Conservation (phyloP, 2,113 vertebrate species). For the Diadophis punctatus region DNA sequence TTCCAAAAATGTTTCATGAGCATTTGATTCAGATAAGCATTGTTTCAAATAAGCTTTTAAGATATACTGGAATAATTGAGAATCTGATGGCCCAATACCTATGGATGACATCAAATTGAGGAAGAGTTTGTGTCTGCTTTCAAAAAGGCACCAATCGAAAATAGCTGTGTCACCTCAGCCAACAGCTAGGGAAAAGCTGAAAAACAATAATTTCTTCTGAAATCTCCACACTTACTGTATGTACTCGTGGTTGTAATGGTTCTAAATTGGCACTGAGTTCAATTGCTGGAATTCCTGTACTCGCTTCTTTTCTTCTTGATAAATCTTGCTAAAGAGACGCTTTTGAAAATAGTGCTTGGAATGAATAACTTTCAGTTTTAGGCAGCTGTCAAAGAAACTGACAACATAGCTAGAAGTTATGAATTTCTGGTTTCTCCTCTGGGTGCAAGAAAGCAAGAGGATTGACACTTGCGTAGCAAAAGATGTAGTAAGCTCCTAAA, state of each 20-base stretch:
- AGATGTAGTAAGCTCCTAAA: not conserved
- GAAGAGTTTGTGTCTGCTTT: not conserved
- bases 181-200: not conserved
- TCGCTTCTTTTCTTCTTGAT: not conserved
- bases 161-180: not conserved
- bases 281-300: not conserved
- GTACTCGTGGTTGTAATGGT: not conserved
- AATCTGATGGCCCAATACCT: not conserved
- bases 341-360: not conserved
- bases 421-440: not conserved
- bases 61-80: not conserved
- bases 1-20: not conserved
- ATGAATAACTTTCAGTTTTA: not conserved
- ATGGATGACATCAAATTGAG: not conserved
- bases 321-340: not conserved
- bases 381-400: not conserved
- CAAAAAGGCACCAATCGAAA: not conserved
- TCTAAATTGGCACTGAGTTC: not conserved
- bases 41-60: not conserved
- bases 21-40: not conserved
- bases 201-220: not conserved
- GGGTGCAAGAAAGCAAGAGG: not conserved
- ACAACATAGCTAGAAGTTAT: not conserved
- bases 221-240: not conserved
- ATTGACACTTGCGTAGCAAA: not conserved